These are phyloP conservation scores for Caiman crocodilus DNA, from an alignment of 2,797 vertebrate species.

Conservation along the genomic window DNA sequence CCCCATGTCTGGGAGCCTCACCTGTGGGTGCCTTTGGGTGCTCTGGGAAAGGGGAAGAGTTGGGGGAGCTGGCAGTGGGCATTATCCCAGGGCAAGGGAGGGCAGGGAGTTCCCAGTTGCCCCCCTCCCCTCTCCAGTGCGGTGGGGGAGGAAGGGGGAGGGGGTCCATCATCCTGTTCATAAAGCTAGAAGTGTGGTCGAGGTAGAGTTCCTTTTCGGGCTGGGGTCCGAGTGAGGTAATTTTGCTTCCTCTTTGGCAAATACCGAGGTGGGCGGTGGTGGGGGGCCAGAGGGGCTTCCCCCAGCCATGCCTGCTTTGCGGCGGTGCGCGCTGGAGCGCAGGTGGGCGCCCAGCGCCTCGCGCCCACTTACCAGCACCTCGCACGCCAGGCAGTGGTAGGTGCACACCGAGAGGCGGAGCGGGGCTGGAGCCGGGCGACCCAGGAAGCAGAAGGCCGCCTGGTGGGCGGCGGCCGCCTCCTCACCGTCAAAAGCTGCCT, in stretches of 20 bases:
- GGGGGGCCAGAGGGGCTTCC: slow-evolving; percentile 79
- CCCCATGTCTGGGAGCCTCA: too few species aligned
- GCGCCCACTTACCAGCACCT: slow-evolving; percentile 83
- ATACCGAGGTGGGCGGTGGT: slow-evolving; percentile 80
- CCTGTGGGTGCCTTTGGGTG: too few species aligned
- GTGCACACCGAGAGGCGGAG: slow-evolving; percentile 79
- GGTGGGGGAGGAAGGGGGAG: background rate
- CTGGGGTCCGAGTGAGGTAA: slow-evolving; percentile 83
- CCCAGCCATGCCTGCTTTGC: slow-evolving; percentile 67
- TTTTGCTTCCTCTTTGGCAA: slow-evolving; percentile 84
- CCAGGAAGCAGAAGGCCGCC: slow-evolving; percentile 76
- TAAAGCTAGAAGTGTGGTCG: slow-evolving; percentile 84
- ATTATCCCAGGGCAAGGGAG: background rate
- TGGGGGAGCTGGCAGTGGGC: too few species aligned
- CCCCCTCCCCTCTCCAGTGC: slow-evolving; percentile 20
- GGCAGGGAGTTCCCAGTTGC: background rate
- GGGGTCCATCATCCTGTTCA: slow-evolving; percentile 60
- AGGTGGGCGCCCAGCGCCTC: slow-evolving; percentile 89
- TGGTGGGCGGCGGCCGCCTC: slow-evolving; percentile 74
- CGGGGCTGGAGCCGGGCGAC: slow-evolving; percentile 60
- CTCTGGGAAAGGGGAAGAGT: too few species aligned
- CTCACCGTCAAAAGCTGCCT: slow-evolving; percentile 76
- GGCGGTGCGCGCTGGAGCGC: slow-evolving; percentile 80
- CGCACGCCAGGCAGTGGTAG: slow-evolving; percentile 82
- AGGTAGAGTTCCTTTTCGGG: slow-evolving; percentile 83